phyloP scores from a whole-genome alignment of 2,888 invertebrate species.

The Melikaiella ostensackeni region DNA sequence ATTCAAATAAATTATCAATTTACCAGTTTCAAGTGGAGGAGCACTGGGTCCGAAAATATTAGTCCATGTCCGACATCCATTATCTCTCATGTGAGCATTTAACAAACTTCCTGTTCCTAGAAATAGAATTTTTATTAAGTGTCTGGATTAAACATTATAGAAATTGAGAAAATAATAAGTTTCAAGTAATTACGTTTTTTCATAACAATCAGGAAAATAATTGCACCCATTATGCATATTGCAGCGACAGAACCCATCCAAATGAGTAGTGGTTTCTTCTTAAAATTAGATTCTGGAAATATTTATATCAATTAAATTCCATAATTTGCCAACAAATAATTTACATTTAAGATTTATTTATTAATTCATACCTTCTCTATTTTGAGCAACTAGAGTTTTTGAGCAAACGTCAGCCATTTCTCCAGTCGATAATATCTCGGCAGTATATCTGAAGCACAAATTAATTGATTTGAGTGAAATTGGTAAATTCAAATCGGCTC shows the following conservation, averaged over 20 bases:
- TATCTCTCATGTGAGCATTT: constrained; percentile 47
- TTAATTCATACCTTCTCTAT: constrained; percentile 15
- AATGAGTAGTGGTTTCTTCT: not conserved
- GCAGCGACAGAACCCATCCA: not conserved
- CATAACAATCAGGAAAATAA: not conserved
- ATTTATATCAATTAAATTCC: not conserved
- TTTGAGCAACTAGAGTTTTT: constrained; percentile 35
- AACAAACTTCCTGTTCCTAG: constrained; percentile 50
- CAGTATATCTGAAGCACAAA: constrained; percentile 25
- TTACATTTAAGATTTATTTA: no score
- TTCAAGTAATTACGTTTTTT: not conserved
- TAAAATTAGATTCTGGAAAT: not conserved
- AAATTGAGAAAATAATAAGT: not conserved
- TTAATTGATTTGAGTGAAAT: not conserved
- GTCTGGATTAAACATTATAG: not conserved
- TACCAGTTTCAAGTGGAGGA: constrained; percentile 67
- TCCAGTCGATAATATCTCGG: constrained; percentile 40
- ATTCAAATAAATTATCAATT: not conserved
- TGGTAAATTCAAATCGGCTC: not conserved
- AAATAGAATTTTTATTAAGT: constrained; percentile 26
- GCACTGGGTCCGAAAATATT: constrained; percentile 61
- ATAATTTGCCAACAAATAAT: no score
- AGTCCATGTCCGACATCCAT: constrained; percentile 48
- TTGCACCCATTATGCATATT: not conserved
- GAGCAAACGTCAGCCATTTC: constrained; percentile 20